A percentile compares a stretch with the other conserved stretches of the same genome.
Conservation (phyloP, 2,797 vertebrate genomes). For the Micromesistius poutassou region DNA sequence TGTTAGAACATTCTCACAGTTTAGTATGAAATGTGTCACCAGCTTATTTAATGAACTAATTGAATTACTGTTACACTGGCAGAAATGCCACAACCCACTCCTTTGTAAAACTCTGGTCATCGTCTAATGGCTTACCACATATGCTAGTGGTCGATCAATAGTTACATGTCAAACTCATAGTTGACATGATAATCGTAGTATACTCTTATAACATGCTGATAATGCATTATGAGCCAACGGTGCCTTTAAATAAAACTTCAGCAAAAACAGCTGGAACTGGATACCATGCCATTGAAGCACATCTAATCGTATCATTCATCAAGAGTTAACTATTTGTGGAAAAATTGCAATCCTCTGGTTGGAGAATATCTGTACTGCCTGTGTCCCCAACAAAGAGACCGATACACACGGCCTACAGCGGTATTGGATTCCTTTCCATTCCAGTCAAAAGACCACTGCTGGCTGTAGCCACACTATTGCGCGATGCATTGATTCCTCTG, state of each 20-base stretch:
- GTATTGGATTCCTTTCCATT: conserved; percentile 64
- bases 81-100: background rate
- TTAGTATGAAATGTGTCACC: background rate
- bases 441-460: conserved; percentile 50
- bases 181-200: background rate
- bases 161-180: background rate
- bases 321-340: conserved; percentile 5
- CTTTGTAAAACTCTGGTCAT: background rate
- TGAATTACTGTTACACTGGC: background rate
- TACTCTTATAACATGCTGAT: background rate
- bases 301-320: background rate
- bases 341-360: conserved; percentile 51
- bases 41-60: background rate
- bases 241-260: background rate
- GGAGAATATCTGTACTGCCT: conserved; percentile 34
- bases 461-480: conserved; percentile 40
- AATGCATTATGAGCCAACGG: background rate
- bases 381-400: conserved; percentile 28
- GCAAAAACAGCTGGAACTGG: background rate
- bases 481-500: conserved; percentile 59
- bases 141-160: background rate
- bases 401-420: conserved; percentile 52
- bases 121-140: background rate
- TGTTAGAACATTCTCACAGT: conserved; percentile 2
- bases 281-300: background rate